These are phyloP conservation scores for Pocillopora grandis DNA, from an alignment of 92 coral and sea anemone species.

Conservation along the genomic window DNA sequence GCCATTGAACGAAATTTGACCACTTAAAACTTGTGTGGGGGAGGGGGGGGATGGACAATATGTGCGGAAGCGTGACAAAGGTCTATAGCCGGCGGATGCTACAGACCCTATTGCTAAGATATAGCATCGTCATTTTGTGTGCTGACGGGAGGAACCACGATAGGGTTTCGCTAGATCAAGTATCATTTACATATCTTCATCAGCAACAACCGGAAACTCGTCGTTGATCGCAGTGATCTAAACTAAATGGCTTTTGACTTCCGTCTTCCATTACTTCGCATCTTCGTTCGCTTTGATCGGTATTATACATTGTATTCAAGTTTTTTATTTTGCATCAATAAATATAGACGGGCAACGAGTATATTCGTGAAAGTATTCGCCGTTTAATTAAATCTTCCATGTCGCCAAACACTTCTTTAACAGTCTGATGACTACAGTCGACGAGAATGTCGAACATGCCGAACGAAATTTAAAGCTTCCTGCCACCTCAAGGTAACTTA, in stretches of 20 bases:
- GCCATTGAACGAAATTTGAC: too few species aligned
- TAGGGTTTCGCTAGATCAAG: constrained; percentile 6
- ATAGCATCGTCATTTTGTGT: background rate
- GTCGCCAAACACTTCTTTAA: background rate
- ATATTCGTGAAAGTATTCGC: background rate
- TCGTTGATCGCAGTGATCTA: background rate
- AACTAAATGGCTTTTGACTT: too few species aligned
- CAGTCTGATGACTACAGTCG: background rate
- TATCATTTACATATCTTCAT: background rate
- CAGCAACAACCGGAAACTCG: background rate
- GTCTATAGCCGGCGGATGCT: background rate
- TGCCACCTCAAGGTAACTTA: background rate
- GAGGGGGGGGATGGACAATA: too few species aligned
- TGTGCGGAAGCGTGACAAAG: too few species aligned
- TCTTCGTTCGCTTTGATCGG: background rate
- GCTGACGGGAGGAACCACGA: background rate
- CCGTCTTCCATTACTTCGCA: background rate
- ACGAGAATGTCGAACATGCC: background rate
- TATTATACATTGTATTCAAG: background rate
- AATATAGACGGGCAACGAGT: constrained; percentile 4
- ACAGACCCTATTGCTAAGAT: background rate
- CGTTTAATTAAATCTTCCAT: background rate
- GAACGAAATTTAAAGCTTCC: background rate
- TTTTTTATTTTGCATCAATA: background rate
- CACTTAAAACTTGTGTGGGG: too few species aligned